Base-by-base conservation (phyloP, 2,113 vertebrate species). In the Calonectris borealis region DNA sequence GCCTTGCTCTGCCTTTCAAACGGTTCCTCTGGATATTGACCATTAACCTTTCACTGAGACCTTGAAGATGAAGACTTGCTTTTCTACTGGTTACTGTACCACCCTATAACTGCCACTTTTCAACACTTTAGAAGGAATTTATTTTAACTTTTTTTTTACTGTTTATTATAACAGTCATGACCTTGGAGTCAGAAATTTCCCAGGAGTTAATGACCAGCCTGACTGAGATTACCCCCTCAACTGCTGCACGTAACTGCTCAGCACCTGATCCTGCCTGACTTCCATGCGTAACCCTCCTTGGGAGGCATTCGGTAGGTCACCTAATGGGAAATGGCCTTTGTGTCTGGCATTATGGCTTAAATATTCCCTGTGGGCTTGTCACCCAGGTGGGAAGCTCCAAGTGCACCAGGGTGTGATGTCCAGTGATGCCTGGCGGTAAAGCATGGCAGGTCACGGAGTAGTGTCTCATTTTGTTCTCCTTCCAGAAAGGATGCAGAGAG, bases 401-500 rank as follows among this genome's bases (percentile, higher is more conserved):
- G 62, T 3, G 31, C 34, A 5, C 19, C 38, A 6, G 42, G 58
- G 58, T 44, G 69, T 10, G 54, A 49, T 7, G 4, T 13, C 38
- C 51, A 40, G 16, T 4, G 62, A 48, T 31, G 13, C 13, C 16
- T 40, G 58, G 17, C 9, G 11, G 34, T 31, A 51, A 80, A 65
- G n/a, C 52, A 5, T 0, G 1, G 64, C 44, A 48, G 32, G 44
- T 16, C 60, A 25, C 17, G 15, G 7, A 13, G 34, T 0, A 4
- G 27, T 5, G 40, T 20, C 61, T 85, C 54, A 1, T 24, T 66
- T 40, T 71, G 7, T 55, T 65, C 19, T 75, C 40, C 51, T 75
- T 38, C 36, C n/a, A 9, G 34, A n/a, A 51, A 62, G 36, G 49
- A 15, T 31, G 36, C 38, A 7, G 38, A 18, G 49, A 51, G 27